Evolutionary conservation across 2,888 invertebrate genomes (phyloP), one percentile per base, ranked within the genome.

Genomic region (Mayetiola destructor): DNA sequence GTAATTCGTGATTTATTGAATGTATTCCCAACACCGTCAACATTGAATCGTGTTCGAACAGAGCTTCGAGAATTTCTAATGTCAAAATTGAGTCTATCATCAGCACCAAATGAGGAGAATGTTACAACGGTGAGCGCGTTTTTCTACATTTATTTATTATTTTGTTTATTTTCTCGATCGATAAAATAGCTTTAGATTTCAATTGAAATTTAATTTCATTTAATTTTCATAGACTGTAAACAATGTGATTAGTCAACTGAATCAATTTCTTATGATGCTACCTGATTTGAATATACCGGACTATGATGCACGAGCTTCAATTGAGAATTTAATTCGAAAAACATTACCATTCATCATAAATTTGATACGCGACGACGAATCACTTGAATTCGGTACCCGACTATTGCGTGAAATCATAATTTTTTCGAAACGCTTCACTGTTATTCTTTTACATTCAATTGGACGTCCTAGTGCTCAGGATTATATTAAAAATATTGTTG

Each of bases 271-370:
- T n/a, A n/a, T 9, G 9, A n/a, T 48, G 27, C 16, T 48, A 27
- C 48, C 48, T n/a, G 48, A 48, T 2, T 27, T 48, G 52, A 52
- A 23, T 55, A 59, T 56, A n/a, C 57, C 57, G 1, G 59, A 59
- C 27, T 60, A 68, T 59, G 69, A 73, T 64, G 66, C 70, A 3
- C 64, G 68, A 3, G 68, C 68, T 57, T 73, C 73, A 0, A 66
- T 72, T 1, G 66, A 66, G 60, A 72, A 71, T 59, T 64, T 64
- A 53, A 55, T 73, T 58, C 66, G 69, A 2, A 63, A 60, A 32
- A 67, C 66, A 55, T 59, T 73, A 35, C 68, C 68, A 2, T 37
- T 61, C 3, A 62, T 69, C 35, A 66, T 73, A 55, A 64, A 66
- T 27, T 63, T 71, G 21, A 62, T 65, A 18, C 62, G 62, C 27